These are phyloP conservation scores for human DNA, from an alignment of 2,113 vertebrate genomes.

Conservation along the genomic window DNA sequence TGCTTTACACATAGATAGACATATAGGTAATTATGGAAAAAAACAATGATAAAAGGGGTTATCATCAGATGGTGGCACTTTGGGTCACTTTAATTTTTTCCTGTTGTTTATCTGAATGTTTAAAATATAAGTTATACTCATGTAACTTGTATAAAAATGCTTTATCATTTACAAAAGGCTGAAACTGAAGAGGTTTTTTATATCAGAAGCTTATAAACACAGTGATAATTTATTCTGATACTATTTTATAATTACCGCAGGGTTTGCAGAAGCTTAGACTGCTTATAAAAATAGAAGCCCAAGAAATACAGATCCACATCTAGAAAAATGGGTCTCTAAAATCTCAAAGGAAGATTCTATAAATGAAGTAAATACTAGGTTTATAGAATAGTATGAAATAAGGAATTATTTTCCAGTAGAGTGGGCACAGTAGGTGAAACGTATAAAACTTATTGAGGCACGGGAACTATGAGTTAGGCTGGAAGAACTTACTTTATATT, in stretches of 20 bases:
- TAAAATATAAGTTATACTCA: not conserved
- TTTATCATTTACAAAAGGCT: not conserved
- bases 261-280: not conserved
- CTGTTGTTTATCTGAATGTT: not conserved
- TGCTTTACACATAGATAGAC: not conserved
- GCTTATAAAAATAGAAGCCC: conserved; percentile 33
- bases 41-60: not conserved
- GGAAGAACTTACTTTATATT: not conserved
- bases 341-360: not conserved
- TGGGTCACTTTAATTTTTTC: not conserved
- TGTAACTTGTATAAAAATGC: not conserved
- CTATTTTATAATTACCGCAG: not conserved
- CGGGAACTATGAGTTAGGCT: not conserved
- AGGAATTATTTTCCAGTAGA: not conserved
- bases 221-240: conserved; percentile 46
- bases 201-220: not conserved
- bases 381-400: not conserved
- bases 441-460: not conserved
- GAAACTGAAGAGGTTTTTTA: conserved; percentile 9
- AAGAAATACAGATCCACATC: not conserved
- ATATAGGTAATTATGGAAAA: not conserved
- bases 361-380: not conserved
- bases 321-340: not conserved
- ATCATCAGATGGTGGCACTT: not conserved
- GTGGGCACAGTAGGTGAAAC: not conserved